These are phyloP conservation scores for Phrynocephalus guinanensis DNA, from an alignment of 2,797 vertebrate genomes.

Conservation along the genomic window DNA sequence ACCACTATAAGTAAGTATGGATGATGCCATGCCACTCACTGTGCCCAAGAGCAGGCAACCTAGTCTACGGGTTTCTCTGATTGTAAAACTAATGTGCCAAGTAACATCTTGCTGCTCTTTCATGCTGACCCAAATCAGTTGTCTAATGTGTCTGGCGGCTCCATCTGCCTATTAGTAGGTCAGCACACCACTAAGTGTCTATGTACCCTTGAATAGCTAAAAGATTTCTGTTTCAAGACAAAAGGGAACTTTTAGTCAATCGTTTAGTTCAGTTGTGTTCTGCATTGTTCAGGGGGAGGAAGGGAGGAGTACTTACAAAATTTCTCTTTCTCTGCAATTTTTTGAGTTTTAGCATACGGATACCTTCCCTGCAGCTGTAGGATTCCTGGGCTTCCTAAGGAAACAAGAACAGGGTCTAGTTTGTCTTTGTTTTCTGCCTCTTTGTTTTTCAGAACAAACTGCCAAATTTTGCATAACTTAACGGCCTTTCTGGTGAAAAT, in stretches of 20 bases:
- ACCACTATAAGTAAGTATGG: not conserved
- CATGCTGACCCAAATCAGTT: not conserved
- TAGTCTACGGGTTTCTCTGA: not conserved
- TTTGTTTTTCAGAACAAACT: no score
- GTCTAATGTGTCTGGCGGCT: not conserved
- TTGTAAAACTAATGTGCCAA: not conserved
- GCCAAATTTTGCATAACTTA: no score
- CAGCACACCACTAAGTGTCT: not conserved
- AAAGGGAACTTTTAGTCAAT: conserved; percentile 28
- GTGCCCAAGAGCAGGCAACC: not conserved
- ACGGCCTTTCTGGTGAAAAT: no score
- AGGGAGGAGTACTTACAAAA: no score
- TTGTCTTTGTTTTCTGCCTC: no score
- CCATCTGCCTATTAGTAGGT: not conserved
- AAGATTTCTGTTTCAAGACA: conserved; percentile 18
- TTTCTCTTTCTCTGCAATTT: no score
- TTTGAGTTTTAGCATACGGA: no score
- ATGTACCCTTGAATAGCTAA: not conserved
- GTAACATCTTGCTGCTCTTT: not conserved
- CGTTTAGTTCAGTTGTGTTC: not conserved
- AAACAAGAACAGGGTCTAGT: no score
- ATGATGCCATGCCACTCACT: not conserved
- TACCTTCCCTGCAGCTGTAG: no score
- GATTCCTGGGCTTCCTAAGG: no score
- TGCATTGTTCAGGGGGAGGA: conserved; percentile 48